Conservation (phyloP, 2,113 vertebrate species). For the Sarotherodon lohbergeri region DNA sequence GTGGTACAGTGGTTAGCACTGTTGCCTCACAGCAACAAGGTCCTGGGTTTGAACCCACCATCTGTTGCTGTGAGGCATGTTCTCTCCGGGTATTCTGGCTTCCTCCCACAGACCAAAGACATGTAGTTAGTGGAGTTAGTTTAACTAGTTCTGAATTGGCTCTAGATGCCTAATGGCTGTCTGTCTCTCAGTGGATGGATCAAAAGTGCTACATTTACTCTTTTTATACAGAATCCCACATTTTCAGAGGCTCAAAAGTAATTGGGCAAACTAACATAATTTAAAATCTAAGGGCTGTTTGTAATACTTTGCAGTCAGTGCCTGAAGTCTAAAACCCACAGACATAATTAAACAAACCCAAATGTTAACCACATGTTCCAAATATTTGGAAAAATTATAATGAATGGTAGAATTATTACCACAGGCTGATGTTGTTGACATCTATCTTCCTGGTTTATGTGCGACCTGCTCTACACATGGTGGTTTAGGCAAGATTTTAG, state of each 20-base stretch:
- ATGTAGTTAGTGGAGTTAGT: background rate
- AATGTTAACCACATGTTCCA: background rate
- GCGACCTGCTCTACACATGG: background rate
- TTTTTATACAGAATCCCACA: background rate
- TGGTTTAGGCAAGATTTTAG: background rate
- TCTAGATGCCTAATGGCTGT: background rate
- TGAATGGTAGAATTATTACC: background rate
- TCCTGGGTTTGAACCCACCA: background rate
- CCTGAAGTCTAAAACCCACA: background rate
- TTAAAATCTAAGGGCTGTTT: background rate
- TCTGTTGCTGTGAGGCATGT: background rate
- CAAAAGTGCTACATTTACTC: background rate
- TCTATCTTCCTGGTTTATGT: background rate
- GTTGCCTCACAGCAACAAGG: background rate
- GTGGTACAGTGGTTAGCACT: background rate
- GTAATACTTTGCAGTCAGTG: background rate
- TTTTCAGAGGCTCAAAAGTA: background rate
- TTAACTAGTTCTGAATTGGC: background rate
- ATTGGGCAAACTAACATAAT: background rate
- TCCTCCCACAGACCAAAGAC: no score
- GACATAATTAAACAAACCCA: background rate
- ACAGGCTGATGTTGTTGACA: background rate
- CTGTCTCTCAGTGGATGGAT: background rate
- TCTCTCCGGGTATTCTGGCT: background rate
- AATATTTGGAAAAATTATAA: background rate